Evolutionary conservation across 2,797 vertebrate genomes (phyloP), one percentile per base, ranked within the genome.

Genomic region (Oreochromis grahami): DNA sequence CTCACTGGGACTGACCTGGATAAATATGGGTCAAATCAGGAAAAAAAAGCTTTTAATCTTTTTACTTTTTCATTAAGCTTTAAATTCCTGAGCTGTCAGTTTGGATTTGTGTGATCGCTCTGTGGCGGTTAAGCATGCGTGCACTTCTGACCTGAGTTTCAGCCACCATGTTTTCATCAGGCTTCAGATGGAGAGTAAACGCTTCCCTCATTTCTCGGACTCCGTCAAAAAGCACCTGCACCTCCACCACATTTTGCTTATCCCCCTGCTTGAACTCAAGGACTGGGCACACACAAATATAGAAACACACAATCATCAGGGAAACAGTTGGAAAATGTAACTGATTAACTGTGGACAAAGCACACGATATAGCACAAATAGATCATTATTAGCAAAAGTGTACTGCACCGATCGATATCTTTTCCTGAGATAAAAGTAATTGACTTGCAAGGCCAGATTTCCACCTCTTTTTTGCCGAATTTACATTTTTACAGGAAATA

Each of bases 161-260:
- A 76, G 98, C 98, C 17, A 98, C 93, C 98, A 98, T 98, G 90
- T 98, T 98, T 89, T 98, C 98, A 85, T 99, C 98, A 1, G 98
- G 97, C 81, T 97, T 98, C 81, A 99, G 95, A 80, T 99, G 98
- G 82, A 99, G 95, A 7, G 98, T 98, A 90, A 99, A 99, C 58
- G 98, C 97, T 90, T 99, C 98, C 84, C 98, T 97, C 98, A 98
- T 98, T 88, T 99, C 98, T 91, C 97, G 94, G 74, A 97, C 55
- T 5, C 96, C 97, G 63, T 99, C 98, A 41, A 96, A 98, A 15
- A 99, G 90, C 38, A 99, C 92, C 95, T 98, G 97, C 86, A 99
- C 96, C 92, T 98, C 97, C 93, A 99, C 97, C 58, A 95, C 53
- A 14, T 98, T 98, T 77, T 97, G 95, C 15, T 89, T 97, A 79